Evolutionary conservation across 2,113 vertebrate species (phyloP).

Genomic region (Syrrhaptes paradoxus): DNA sequence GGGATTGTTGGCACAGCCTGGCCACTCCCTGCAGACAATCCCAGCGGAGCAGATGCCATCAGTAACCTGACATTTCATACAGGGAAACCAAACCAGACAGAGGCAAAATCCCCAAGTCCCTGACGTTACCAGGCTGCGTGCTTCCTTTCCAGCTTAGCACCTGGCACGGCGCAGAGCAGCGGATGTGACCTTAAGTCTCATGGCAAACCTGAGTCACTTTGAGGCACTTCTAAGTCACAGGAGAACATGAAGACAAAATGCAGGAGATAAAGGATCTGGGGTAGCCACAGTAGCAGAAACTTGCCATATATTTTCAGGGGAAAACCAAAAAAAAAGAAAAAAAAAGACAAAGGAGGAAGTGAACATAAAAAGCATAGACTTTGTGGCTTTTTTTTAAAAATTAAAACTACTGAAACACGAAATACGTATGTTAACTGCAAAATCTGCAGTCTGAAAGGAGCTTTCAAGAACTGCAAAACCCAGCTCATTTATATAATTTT

Average conservation of each 20-base stretch:
- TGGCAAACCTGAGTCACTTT: conserved; percentile 9
- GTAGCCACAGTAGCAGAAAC: neutral
- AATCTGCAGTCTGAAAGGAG: neutral
- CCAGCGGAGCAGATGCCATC: neutral
- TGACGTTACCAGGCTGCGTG: neutral
- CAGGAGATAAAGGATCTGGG: neutral
- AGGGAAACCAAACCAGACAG: neutral
- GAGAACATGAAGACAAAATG: neutral
- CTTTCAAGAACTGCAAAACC: neutral
- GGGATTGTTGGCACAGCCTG: neutral
- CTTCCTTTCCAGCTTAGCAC: neutral
- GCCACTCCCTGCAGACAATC: neutral
- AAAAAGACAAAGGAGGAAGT: neutral
- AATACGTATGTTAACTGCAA: neutral
- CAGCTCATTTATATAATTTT: neutral
- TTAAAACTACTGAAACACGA: neutral
- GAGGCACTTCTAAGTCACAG: neutral
- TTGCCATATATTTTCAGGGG: neutral
- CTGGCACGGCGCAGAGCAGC: rapidly evolving
- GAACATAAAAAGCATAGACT: neutral
- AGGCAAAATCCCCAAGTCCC: neutral
- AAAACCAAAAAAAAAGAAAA: neutral
- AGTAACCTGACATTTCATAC: neutral
- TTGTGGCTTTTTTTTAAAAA: neutral
- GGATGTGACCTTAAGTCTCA: neutral